These are phyloP conservation scores for Zosterops borbonicus DNA, from an alignment of 2,113 vertebrate genomes.

Conservation along the genomic window DNA sequence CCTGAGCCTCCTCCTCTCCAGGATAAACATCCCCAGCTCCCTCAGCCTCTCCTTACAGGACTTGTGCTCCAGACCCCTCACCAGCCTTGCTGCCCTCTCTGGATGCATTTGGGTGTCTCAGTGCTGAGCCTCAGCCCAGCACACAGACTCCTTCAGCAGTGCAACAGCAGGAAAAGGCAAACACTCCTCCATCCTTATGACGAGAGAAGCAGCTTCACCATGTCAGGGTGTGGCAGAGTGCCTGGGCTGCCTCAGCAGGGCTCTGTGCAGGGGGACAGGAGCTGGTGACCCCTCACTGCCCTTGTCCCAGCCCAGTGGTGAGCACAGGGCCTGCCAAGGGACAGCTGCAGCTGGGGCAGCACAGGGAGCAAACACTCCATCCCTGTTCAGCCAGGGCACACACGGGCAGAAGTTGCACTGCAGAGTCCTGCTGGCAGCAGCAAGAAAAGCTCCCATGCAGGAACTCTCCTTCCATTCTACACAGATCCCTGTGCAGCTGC, in stretches of 20 bases:
- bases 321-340: neutral
- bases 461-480: neutral
- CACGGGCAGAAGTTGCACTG: rapidly evolving
- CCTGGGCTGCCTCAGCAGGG: neutral
- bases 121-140: neutral
- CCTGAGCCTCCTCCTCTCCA: neutral
- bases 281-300: neutral
- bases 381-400: neutral
- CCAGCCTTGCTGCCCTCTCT: neutral
- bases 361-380: neutral
- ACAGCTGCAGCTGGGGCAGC: neutral
- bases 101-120: rapidly evolving
- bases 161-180: slow-evolving; percentile 4
- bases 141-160: neutral
- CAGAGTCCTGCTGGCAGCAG: neutral
- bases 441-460: neutral
- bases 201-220: neutral
- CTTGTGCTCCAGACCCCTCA: rapidly evolving
- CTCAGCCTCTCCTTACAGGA: neutral
- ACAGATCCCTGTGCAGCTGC: rapidly evolving
- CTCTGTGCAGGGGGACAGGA: neutral
- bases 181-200: neutral
- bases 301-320: neutral
- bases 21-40: neutral
- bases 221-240: neutral